Evolutionary conservation across 2,888 invertebrate species (phyloP).

Genomic region (Acleris holmiana): DNA sequence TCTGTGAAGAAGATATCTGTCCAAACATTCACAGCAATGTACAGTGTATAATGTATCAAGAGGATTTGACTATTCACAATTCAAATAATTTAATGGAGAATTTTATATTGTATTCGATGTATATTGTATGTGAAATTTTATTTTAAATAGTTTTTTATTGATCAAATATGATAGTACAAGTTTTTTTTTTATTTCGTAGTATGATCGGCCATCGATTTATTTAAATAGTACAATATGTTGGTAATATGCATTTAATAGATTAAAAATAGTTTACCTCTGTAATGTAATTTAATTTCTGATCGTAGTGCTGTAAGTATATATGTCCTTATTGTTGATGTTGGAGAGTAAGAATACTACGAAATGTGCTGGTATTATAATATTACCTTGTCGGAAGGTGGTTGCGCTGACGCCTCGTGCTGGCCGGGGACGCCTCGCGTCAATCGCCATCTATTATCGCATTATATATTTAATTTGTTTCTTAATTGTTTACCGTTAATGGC

Average conservation of each 20-base stretch:
- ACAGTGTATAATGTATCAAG: slow-evolving; percentile 65
- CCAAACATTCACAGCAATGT: slow-evolving; percentile 53
- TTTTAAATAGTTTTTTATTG: slow-evolving; percentile 70
- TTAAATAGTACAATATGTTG: slow-evolving; percentile 71
- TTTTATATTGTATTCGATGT: slow-evolving; percentile 76
- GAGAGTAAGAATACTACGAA: slow-evolving; percentile 38
- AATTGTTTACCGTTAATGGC: no score
- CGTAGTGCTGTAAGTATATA: slow-evolving; percentile 46
- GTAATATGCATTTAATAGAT: slow-evolving; percentile 76
- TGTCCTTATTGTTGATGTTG: slow-evolving; percentile 51
- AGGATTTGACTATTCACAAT: slow-evolving; percentile 57
- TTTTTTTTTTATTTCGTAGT: slow-evolving; percentile 46
- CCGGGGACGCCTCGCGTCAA: no score
- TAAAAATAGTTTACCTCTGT: slow-evolving; percentile 54
- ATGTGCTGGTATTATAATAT: slow-evolving; percentile 27
- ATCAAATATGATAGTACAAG: slow-evolving; percentile 59
- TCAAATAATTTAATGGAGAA: slow-evolving; percentile 54
- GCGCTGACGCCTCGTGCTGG: no score
- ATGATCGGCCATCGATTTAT: slow-evolving; percentile 54
- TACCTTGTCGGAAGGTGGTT: no score
- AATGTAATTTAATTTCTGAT: slow-evolving; percentile 52
- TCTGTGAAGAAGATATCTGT: slow-evolving; percentile 40
- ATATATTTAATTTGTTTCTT: no score
- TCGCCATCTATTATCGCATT: no score
- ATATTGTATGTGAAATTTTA: slow-evolving; percentile 73